phyloP scores from a whole-genome alignment of 2,888 invertebrate genomes.

The Alloplasta piceator region DNA sequence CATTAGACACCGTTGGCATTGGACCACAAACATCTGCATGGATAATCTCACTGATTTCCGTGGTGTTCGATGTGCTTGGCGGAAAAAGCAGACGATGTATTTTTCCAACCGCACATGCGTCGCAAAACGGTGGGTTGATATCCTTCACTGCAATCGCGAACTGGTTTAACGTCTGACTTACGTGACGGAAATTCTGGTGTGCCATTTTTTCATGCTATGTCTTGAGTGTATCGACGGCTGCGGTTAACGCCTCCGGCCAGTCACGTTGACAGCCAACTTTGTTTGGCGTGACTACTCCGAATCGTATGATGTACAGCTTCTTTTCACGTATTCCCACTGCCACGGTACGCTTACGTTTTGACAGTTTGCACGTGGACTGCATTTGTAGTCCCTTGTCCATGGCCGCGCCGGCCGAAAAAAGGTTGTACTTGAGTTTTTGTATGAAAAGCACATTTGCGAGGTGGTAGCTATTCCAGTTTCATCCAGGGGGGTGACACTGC shows the following conservation, averaged over 20 bases:
- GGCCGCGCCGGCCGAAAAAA: slow-evolving; percentile 24
- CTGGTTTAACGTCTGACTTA: too few relatives aligned
- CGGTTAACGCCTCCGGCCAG: background rate
- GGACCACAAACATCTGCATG: slow-evolving; percentile 66
- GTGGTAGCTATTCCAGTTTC: slow-evolving; percentile 57
- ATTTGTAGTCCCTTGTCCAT: background rate
- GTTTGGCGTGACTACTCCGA: background rate
- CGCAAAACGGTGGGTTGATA: slow-evolving; percentile 46
- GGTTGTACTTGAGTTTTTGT: slow-evolving; percentile 56
- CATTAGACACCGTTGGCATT: slow-evolving; percentile 35
- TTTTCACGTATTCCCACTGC: slow-evolving; percentile 5
- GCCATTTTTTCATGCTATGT: slow-evolving; percentile 44
- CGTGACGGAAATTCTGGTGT: background rate
- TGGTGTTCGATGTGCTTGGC: slow-evolving; percentile 35
- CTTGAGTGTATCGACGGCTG: slow-evolving; percentile 1
- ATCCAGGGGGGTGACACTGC: too few relatives aligned
- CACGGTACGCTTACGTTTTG: too few relatives aligned
- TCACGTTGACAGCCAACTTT: background rate
- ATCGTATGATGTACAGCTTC: background rate
- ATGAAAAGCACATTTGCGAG: slow-evolving; percentile 54
- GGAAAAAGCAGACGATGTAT: slow-evolving; percentile 49
- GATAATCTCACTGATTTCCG: slow-evolving; percentile 65
- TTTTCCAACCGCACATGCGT: slow-evolving; percentile 56
- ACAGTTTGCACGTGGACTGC: background rate
- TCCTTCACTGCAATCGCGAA: too few relatives aligned